phyloP scores from a whole-genome alignment of 2,113 vertebrate species.

The Chlorodrepanis virens region DNA sequence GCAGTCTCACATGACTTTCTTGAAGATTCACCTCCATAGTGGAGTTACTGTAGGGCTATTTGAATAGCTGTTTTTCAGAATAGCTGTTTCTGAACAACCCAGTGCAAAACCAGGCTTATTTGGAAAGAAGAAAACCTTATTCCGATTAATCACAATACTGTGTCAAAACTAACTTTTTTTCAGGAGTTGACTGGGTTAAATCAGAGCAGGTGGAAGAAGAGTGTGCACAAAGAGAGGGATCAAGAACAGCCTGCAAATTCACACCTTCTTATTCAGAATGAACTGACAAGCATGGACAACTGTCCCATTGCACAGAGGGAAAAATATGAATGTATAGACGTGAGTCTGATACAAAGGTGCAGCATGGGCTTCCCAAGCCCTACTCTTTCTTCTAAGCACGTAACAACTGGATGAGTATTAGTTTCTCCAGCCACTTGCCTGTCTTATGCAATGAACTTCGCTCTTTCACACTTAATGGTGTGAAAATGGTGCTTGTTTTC shows the following conservation, averaged over 20 bases:
- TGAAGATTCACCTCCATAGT: neutral
- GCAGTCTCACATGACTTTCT: neutral
- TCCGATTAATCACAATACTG: neutral
- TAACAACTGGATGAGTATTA: neutral
- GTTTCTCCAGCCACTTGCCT: neutral
- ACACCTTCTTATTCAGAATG: neutral
- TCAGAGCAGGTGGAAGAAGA: neutral
- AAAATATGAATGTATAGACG: neutral
- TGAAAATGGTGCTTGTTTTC: neutral
- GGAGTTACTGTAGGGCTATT: neutral
- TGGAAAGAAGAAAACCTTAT: neutral
- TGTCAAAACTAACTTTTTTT: neutral
- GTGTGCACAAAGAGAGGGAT: neutral
- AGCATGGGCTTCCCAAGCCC: neutral
- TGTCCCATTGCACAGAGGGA: neutral
- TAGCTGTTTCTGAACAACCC: neutral
- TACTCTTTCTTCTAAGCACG: neutral
- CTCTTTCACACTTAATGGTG: neutral
- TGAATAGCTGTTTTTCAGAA: neutral
- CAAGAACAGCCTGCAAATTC: neutral
- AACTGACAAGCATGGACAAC: neutral
- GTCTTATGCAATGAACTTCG: neutral
- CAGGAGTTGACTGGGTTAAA: neutral
- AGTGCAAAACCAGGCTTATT: neutral
- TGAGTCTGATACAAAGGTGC: neutral